These are phyloP conservation scores for Blera fallax DNA, from an alignment of 2,888 invertebrate species.

Conservation along the genomic window DNA sequence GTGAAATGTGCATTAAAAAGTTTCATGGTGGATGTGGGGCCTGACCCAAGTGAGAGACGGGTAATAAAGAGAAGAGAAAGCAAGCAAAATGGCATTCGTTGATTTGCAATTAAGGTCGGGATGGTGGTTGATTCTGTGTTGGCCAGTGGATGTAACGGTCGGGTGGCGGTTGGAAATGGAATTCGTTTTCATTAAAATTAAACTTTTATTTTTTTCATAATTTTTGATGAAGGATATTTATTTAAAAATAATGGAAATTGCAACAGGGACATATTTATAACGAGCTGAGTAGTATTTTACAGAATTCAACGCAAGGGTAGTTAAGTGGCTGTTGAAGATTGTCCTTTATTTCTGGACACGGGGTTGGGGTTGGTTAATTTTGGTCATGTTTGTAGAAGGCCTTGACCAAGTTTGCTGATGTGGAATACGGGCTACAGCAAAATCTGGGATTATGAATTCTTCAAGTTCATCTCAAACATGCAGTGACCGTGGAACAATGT, in stretches of 20 bases:
- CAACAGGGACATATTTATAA: conserved; percentile 7
- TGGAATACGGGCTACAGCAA: neutral
- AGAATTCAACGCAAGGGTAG: neutral
- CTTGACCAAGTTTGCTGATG: neutral
- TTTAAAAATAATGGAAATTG: conserved; percentile 39
- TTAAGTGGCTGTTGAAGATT: neutral
- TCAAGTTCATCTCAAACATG: neutral
- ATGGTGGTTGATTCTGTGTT: conserved; percentile 1
- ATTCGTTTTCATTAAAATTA: conserved; percentile 53
- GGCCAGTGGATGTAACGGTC: neutral
- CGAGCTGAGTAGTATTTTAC: neutral
- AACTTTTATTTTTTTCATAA: conserved; percentile 57
- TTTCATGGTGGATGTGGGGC: conserved; percentile 10
- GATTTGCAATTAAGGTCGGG: conserved; percentile 42
- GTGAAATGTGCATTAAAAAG: conserved; percentile 60
- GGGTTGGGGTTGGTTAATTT: neutral
- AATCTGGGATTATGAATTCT: too few relatives aligned
- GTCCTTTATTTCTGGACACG: neutral
- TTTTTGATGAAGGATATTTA: conserved; percentile 39
- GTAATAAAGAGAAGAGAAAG: conserved; percentile 3
- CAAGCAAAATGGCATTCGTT: conserved; percentile 21
- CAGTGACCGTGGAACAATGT: neutral
- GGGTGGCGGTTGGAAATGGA: conserved; percentile 6
- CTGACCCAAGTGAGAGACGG: neutral
- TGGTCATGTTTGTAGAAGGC: neutral